Evolutionary conservation across 2,888 invertebrate species (phyloP).

Genomic region (Rosalia funebris): DNA sequence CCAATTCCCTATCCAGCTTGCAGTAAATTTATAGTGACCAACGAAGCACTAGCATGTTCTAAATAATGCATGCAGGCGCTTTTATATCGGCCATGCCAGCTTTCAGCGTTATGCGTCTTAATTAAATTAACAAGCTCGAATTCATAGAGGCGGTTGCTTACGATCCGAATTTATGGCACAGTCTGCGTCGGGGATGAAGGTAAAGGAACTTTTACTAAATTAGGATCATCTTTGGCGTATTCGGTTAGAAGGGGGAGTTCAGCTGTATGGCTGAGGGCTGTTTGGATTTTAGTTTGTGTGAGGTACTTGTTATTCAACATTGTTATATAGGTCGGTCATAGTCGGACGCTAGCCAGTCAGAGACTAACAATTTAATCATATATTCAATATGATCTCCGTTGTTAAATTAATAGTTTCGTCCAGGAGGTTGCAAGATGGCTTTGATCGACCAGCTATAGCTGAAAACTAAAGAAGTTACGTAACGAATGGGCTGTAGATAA

Average conservation of each 20-base stretch:
- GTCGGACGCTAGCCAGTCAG: no score
- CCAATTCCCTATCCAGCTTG: constrained; percentile 1
- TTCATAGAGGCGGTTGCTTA: constrained; percentile 26
- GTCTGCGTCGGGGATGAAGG: constrained; percentile 7
- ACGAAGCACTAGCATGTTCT: constrained; percentile 1
- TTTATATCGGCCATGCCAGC: constrained; percentile 11
- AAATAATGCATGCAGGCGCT: constrained; percentile 18
- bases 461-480: no score
- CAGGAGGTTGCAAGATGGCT: no score
- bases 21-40: constrained; percentile 3
- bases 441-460: no score
- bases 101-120: constrained; percentile 38
- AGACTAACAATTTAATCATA: no score
- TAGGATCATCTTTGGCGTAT: background rate
- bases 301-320: no score
- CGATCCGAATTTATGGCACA: constrained; percentile 12
- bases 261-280: background rate
- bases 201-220: background rate
- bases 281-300: background rate
- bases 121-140: constrained; percentile 45
- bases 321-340: no score
- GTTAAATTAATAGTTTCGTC: no score
- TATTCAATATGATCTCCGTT: no score
- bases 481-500: no score
- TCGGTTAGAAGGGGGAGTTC: background rate